Evolutionary conservation across 2,888 invertebrate species (phyloP), one percentile per base, ranked within the genome.

Genomic region (Yponomeuta sedellus): DNA sequence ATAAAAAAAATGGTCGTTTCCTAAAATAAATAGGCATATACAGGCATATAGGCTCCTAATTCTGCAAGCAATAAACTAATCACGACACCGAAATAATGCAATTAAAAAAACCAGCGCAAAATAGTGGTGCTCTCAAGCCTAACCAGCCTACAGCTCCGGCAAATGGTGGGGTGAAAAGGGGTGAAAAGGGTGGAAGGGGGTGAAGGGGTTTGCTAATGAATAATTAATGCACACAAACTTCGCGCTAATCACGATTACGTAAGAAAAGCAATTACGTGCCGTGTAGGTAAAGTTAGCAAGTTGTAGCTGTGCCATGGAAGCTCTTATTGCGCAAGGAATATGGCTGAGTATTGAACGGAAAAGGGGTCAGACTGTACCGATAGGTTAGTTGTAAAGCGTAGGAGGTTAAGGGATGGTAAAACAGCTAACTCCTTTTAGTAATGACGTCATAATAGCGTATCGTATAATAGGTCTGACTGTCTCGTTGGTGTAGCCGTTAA

Each of bases 181-280:
- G 44, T 52, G 16, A 52, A 83, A 86, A 83, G 84, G 12, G 44
- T 52, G 16, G 16, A 52, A 12, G 44, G 44, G 52, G 44, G 62
- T 62, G n/a, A 11, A 19, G 16, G 80, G 77, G 74, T 75, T 73
- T 71, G 73, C 73, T 89, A 87, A 89, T 88, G 89, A 89, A 88
- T 89, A 87, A 89, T 89, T 89, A 88, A 89, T 88, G 85, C 77
- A 75, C 83, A 80, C 82, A 81, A 64, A 81, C 28, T 83, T 80
- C 82, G 73, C 86, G 86, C 86, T 87, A 89, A 89, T 90, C 87
- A 88, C 86, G 84, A 87, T 84, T 77, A 82, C 78, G 82, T 85
- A 86, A 89, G 88, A 80, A 83, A 85, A 86, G 82, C 84, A 83
- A 85, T 87, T 86, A 86, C 65, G 68, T 61, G 66, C n/a, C 44